Conservation (phyloP, 1,140 invertebrate genomes). For the Pogonomyrmex californicus region DNA sequence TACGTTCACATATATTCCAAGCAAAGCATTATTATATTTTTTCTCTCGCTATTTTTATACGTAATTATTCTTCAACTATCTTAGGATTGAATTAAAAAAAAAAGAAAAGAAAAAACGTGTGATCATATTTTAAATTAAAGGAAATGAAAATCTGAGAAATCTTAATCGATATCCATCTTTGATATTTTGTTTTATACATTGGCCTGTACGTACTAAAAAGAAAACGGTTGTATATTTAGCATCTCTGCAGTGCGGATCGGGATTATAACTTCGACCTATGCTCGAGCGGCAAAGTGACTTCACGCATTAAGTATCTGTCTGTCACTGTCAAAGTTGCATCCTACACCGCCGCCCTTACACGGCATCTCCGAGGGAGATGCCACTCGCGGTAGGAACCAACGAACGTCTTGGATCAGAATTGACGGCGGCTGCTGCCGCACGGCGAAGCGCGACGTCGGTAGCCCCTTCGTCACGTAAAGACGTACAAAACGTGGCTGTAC, state of each 20-base stretch:
- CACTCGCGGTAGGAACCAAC: constrained; percentile 45
- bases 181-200: background rate
- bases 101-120: too few relatives aligned
- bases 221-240: background rate
- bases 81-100: constrained; percentile 14
- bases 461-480: constrained; percentile 67
- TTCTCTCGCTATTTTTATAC: background rate
- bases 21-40: background rate
- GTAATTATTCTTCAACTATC: background rate
- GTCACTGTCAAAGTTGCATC: constrained; percentile 74
- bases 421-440: constrained; percentile 67
- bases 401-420: constrained; percentile 69
- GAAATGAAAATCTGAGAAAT: background rate
- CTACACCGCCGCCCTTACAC: constrained; percentile 24
- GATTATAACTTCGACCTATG: constrained; percentile 66
- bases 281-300: constrained; percentile 58
- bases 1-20: too few relatives aligned
- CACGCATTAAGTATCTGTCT: constrained; percentile 65
- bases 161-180: background rate
- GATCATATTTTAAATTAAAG: background rate
- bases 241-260: background rate
- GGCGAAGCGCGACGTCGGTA: constrained; percentile 44
- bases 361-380: constrained; percentile 41
- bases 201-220: background rate
- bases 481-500: constrained; percentile 62